Conservation (phyloP, 2,113 vertebrate genomes). For the Paracanthobrama guichenoti region DNA sequence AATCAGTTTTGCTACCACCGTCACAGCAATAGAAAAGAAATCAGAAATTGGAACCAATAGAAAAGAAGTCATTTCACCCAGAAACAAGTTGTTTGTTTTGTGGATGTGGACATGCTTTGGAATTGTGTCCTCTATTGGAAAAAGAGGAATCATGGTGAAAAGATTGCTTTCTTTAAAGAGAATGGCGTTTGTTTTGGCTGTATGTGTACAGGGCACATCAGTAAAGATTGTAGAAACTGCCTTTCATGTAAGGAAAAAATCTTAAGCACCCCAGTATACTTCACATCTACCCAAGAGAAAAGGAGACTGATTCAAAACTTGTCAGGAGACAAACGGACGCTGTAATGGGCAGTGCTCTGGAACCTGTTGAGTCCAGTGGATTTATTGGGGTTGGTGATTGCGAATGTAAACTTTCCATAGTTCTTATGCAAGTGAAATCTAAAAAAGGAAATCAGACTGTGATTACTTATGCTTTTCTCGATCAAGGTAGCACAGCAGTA, state of each 20-base stretch:
- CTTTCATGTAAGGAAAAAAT: background rate
- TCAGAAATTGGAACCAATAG: too few relatives aligned
- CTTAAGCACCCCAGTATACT: background rate
- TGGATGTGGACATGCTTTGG: background rate
- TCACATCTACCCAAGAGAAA: background rate
- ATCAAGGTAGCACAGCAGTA: too few relatives aligned
- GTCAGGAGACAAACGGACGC: background rate
- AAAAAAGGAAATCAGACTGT: constrained; percentile 1
- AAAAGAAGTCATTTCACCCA: too few relatives aligned
- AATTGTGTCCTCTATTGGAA: background rate
- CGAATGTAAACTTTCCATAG: background rate
- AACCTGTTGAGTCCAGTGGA: background rate
- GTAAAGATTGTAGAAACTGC: background rate
- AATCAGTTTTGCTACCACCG: too few relatives aligned
- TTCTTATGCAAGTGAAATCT: background rate
- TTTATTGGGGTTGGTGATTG: background rate
- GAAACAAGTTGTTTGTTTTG: background rate
- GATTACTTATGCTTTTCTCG: background rate
- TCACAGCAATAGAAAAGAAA: too few relatives aligned
- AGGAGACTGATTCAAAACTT: background rate
- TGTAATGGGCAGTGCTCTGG: background rate
- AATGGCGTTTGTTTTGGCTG: constrained; percentile 3
- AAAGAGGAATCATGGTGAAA: background rate
- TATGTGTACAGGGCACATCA: background rate
- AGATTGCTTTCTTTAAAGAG: background rate